A percentile compares a stretch with the other conserved stretches of the same genome.
phyloP scores from a whole-genome alignment of 2,797 vertebrate genomes.

The Hemibagrus guttatus region DNA sequence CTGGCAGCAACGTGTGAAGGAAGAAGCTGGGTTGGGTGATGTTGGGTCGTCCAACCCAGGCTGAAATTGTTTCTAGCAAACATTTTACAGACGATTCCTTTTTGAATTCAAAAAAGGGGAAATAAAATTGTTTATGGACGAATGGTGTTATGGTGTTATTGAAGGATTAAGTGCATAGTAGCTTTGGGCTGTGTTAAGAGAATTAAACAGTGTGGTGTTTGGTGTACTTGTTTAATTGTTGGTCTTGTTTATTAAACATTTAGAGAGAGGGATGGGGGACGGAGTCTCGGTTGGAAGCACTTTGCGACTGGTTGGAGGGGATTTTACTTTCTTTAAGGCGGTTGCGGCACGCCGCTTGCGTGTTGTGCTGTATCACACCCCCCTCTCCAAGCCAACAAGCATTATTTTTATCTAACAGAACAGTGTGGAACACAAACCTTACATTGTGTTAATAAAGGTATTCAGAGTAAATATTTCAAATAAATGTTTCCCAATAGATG shows the following conservation, averaged over 20 bases:
- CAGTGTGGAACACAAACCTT: neutral
- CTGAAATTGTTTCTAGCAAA: neutral
- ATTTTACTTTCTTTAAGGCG: neutral
- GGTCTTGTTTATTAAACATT: too few relatives aligned
- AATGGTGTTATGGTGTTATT: too few relatives aligned
- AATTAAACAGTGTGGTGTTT: neutral
- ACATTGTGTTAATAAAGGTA: neutral
- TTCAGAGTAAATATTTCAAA: neutral
- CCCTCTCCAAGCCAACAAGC: neutral
- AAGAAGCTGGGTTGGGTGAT: conserved; percentile 8
- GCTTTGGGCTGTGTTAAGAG: neutral
- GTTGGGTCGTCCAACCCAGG: conserved; percentile 6
- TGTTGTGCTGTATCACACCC: neutral
- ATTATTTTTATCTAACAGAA: neutral
- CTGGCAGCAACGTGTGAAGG: conserved; percentile 1
- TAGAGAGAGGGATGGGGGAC: too few relatives aligned
- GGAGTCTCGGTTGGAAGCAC: neutral
- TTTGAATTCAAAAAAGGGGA: neutral
- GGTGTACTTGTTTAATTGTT: too few relatives aligned
- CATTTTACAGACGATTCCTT: neutral
- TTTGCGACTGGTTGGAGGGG: neutral
- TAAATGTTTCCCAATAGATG: neutral
- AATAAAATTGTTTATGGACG: neutral
- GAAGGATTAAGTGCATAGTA: neutral
- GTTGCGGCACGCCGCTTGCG: neutral